Evolutionary conservation across 2,797 vertebrate species (phyloP).

Genomic region (Phataginus tetradactyla): DNA sequence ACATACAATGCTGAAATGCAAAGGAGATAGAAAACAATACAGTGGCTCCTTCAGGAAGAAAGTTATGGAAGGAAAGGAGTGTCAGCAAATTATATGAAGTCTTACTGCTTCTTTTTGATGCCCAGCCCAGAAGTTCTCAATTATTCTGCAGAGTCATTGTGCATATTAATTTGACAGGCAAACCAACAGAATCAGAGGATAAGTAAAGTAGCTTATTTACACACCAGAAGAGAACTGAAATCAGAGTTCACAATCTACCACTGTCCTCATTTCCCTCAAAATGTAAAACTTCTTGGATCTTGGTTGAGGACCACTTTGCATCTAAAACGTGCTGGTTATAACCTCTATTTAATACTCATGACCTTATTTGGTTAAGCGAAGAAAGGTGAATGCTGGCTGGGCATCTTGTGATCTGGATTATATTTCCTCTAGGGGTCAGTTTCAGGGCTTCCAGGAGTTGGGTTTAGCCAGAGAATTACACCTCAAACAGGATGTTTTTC

Average conservation of each 20-base stretch:
- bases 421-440: slow-evolving; percentile 59
- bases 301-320: not conserved
- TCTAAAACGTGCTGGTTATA: not conserved
- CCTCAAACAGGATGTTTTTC: slow-evolving; percentile 59
- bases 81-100: not conserved
- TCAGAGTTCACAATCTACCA: not conserved
- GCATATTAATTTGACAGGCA: slow-evolving; percentile 6
- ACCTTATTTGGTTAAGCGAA: slow-evolving; percentile 58
- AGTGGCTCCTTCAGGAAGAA: not conserved
- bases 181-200: not conserved
- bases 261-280: slow-evolving; percentile 33
- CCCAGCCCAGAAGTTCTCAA: not conserved
- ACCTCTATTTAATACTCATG: not conserved
- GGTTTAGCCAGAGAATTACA: slow-evolving; percentile 56
- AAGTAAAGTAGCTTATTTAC: slow-evolving; percentile 32
- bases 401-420: slow-evolving; percentile 62
- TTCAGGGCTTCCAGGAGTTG: slow-evolving; percentile 54
- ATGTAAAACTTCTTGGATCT: slow-evolving; percentile 8
- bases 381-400: slow-evolving; percentile 38
- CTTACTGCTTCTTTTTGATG: slow-evolving; percentile 11
- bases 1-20: slow-evolving; percentile 29
- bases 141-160: slow-evolving; percentile 23
- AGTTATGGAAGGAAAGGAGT: not conserved
- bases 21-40: slow-evolving; percentile 19
- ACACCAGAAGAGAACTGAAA: slow-evolving; percentile 29